Evolutionary conservation across 2,113 vertebrate species (phyloP), one percentile per base, ranked within the genome.

Genomic region (Brienomyrus brachyistius): DNA sequence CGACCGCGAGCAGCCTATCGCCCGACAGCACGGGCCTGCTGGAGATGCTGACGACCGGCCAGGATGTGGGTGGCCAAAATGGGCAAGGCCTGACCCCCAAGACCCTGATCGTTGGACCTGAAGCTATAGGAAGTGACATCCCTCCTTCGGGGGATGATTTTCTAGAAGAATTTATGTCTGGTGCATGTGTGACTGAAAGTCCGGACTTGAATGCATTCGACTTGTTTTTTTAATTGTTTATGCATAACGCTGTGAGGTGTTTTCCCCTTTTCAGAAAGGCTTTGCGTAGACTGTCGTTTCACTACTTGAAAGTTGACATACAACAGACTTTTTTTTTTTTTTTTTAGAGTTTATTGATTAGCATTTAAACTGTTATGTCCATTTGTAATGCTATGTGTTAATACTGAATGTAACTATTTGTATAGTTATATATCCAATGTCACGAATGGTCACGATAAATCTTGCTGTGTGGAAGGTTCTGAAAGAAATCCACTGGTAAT

Each of bases 101-200:
- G 6, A 2, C 56, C 50, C 35, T 1, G 5, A 21, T 7, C 4
- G 21, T 8, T 4, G 43, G 8, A 47, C 54, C 35, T 11, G 56
- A 45, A 13, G 87, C 51, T 4, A 5, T 15, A 92, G 85, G 87
- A 82, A 85, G 74, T 52, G 93, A 92, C 48, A 92, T 92, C 77
- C 92, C 91, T n/a, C 91, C 95, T 1, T 82, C 91, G 0, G 89
- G 90, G 1, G 95, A 97, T 1, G 95, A 96, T 93, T 95, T 97
- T 88, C 93, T 99, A 9, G 96, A 97, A 31, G 97, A 98, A 70
- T 94, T 98, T 6, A 95, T 98, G 54, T 95, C 95, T 0, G 92
- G 94, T 90, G 94, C 96, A 50, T 91, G 95, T 13, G 91, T 93
- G 85, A 93, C 93, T 90, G 96, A 97, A 90, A 91, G 94, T 0